Percentiles rank a stretch among this genome's conserved stretches.
Evolutionary conservation across 2,797 vertebrate species (phyloP).

Genomic region (Urocyon cinereoargenteus): DNA sequence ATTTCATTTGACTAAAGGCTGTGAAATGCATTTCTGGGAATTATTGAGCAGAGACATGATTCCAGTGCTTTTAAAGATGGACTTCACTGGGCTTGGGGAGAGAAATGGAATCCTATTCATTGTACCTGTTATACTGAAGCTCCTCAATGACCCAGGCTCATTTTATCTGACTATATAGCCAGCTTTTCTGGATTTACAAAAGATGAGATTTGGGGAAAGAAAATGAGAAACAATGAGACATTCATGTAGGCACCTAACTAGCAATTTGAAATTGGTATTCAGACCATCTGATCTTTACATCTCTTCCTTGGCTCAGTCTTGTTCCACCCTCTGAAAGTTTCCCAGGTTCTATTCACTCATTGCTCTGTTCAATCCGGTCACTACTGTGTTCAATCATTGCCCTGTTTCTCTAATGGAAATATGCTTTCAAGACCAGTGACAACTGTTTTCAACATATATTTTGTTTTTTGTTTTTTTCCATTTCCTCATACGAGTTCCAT

Average conservation of each 20-base stretch:
- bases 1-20: constrained; percentile 60
- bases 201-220: constrained; percentile 53
- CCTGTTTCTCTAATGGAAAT: neutral
- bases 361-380: neutral
- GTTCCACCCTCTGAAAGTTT: constrained; percentile 17
- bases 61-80: neutral
- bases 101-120: neutral
- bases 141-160: neutral
- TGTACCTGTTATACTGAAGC: neutral
- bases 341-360: neutral
- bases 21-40: constrained; percentile 60
- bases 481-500: neutral
- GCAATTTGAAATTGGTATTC: constrained; percentile 41
- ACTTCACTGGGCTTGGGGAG: neutral
- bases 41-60: neutral
- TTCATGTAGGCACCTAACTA: constrained; percentile 26
- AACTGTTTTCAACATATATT: neutral
- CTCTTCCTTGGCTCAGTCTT: neutral
- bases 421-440: constrained; percentile 40
- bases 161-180: neutral
- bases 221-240: constrained; percentile 72
- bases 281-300: constrained; percentile 35
- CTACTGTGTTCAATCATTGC: neutral
- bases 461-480: neutral
- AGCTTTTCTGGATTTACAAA: constrained; percentile 35